A percentile compares a stretch with the other conserved stretches of the same genome.
These are phyloP conservation scores for Magallana nippona DNA, from an alignment of 2,888 invertebrate species.

Conservation along the genomic window DNA sequence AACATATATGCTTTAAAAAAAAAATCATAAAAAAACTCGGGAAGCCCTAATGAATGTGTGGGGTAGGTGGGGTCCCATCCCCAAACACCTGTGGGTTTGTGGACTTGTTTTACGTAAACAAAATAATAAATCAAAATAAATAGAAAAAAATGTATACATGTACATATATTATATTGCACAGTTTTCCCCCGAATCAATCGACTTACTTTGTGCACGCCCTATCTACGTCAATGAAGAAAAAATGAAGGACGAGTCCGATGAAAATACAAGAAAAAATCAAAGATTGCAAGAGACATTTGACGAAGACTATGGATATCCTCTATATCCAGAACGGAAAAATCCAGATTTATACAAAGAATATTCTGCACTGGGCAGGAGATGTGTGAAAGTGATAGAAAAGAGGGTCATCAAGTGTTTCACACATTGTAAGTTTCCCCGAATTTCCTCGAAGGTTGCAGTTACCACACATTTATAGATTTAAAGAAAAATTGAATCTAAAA, in stretches of 20 bases:
- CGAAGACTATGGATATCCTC: slow-evolving; percentile 41
- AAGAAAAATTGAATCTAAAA: too few relatives aligned
- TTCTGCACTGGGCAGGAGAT: neutral
- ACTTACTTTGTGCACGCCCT: neutral
- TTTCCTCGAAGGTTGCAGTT: slow-evolving; percentile 12
- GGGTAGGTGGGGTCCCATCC: too few relatives aligned
- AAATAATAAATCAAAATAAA: too few relatives aligned
- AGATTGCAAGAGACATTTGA: slow-evolving; percentile 14
- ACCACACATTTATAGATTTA: too few relatives aligned
- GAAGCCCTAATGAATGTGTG: too few relatives aligned
- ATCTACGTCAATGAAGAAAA: neutral
- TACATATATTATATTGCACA: too few relatives aligned
- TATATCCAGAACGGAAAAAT: slow-evolving; percentile 40
- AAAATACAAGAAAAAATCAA: neutral
- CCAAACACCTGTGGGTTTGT: too few relatives aligned
- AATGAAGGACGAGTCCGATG: slow-evolving; percentile 31
- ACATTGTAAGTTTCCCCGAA: slow-evolving; percentile 16
- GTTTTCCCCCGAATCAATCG: too few relatives aligned
- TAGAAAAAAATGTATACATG: too few relatives aligned
- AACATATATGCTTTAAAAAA: too few relatives aligned
- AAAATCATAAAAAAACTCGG: too few relatives aligned
- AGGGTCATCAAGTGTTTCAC: slow-evolving; percentile 4
- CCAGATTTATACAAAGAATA: slow-evolving; percentile 10
- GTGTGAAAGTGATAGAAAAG: neutral
- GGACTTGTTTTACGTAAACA: too few relatives aligned